Percentiles rank a stretch among this genome's conserved stretches.
Conservation (phyloP, 2,797 vertebrate genomes). For the Catamblyrhynchus diadema region DNA sequence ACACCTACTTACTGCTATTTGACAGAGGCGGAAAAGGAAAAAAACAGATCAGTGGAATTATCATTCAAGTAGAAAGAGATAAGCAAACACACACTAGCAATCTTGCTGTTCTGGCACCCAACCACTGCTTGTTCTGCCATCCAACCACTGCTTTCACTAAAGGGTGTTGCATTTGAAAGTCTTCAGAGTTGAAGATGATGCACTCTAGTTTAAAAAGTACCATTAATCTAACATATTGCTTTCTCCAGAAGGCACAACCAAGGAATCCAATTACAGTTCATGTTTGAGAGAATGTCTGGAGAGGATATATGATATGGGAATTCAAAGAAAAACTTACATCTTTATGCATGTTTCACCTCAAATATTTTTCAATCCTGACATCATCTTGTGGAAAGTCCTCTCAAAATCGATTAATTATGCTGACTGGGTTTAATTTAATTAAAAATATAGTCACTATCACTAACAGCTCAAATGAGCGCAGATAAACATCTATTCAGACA, state of each 20-base stretch:
- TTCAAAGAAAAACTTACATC: background rate
- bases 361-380: background rate
- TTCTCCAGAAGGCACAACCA: background rate
- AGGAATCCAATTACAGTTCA: background rate
- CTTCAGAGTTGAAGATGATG: background rate
- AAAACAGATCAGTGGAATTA: background rate
- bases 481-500: fast-evolving
- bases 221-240: background rate
- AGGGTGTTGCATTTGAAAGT: background rate
- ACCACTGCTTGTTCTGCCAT: background rate
- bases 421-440: background rate
- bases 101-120: background rate
- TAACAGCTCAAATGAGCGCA: background rate
- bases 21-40: background rate
- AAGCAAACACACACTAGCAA: background rate
- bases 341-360: background rate
- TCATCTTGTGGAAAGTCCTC: background rate
- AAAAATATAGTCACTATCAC: background rate
- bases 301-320: background rate
- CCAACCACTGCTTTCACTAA: background rate
- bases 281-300: background rate
- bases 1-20: background rate
- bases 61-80: background rate
- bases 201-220: background rate
- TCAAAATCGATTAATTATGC: background rate